Base-by-base conservation (phyloP, 2,113 vertebrate genomes). In the Passer domesticus region DNA sequence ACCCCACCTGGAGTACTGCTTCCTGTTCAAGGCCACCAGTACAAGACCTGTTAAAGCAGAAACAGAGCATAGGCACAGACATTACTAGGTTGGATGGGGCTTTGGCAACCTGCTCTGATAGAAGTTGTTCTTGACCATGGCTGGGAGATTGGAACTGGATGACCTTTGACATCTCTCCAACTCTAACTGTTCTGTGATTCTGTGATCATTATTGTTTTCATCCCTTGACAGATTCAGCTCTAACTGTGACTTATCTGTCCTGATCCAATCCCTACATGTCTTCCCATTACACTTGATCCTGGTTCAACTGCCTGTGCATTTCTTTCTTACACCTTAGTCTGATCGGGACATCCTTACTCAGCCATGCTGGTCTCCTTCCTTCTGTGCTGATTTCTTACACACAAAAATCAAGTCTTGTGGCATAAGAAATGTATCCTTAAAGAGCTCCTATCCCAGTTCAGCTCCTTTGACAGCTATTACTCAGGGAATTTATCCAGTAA, bases 71-170 rank as follows among this genome's bases (percentile, higher is more conserved):
- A 43, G 25, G 17, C 30, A 49, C 16, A 49, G 58, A 56, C 80
- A 49, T 49, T 0, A 31, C 11, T 1, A 1, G 11, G 28, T 5
- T 25, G 30, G n/a, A 41, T 47, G 20, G n/a, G 41, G 5, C 7
- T 41, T 63, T 63, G 41, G 24, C 8, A 41, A 14, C 41, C 24
- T 56, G 20, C 16, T 63, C 30, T 30, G 31, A 7, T 25, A 25
- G 30, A 56, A 79, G 9, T 4, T 43, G 5, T 22, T 49, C 31
- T 31, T 72, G 25, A 47, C 15, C 20, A 35, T 12, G 17, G 21
- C 35, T 72, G 31, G 2, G 3, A 9, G 3, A 6, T 22, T 43
- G 14, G 21, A 73, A 37, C 17, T 19, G 12, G 5, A 12, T 17
- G 14, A 23, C 33, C 14, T 64, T 73, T 50, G 43, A 15, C 0